These are phyloP conservation scores for Merops nubicus DNA, from an alignment of 2,113 vertebrate species.

Conservation along the genomic window DNA sequence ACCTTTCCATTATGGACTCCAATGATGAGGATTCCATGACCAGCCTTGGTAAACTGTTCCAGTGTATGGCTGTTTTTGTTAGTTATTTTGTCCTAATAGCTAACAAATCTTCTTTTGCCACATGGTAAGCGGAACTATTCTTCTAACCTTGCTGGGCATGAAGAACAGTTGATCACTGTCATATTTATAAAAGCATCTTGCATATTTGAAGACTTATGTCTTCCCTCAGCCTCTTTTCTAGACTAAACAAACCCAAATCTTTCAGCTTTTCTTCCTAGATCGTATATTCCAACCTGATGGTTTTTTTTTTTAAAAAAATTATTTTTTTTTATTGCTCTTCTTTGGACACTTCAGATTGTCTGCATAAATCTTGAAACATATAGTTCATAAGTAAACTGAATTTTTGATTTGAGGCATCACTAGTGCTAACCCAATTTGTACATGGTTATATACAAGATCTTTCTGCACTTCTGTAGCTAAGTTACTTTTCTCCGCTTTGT, in stretches of 20 bases:
- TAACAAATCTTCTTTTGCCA: constrained; percentile 52
- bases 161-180: constrained; percentile 59
- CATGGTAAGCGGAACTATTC: not conserved
- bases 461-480: not conserved
- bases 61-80: constrained; percentile 48
- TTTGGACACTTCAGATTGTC: not conserved
- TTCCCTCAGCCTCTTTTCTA: constrained; percentile 42
- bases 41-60: not conserved
- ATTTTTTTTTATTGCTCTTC: not conserved
- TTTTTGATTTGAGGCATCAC: not conserved
- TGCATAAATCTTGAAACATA: not conserved
- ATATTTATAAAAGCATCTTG: constrained; percentile 48
- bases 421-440: not conserved
- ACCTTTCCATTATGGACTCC: constrained; percentile 48
- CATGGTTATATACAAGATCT: not conserved
- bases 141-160: constrained; percentile 54
- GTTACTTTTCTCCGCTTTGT: not conserved
- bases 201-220: constrained; percentile 62
- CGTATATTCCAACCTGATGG: not conserved
- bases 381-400: not conserved
- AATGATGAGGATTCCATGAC: constrained; percentile 52
- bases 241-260: constrained; percentile 62
- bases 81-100: constrained; percentile 43
- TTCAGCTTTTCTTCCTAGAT: constrained; percentile 43
- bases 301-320: not conserved